Evolutionary conservation across 2,113 vertebrate genomes (phyloP).

Genomic region (Sinocyclocheilus grahami): DNA sequence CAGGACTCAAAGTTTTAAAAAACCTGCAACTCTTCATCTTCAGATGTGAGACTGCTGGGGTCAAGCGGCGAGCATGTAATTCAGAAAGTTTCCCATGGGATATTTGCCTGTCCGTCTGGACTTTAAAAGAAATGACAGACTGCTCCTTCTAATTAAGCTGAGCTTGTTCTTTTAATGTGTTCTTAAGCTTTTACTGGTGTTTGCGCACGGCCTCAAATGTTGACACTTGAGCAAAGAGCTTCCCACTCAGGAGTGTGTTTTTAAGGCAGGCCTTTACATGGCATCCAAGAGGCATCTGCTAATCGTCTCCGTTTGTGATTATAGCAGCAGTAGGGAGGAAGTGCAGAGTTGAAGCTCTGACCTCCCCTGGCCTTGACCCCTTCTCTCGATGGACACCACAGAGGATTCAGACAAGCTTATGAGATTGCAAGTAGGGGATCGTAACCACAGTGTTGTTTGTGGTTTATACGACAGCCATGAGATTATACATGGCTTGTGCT

Average conservation of each 20-base stretch:
- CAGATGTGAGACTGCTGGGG: not conserved
- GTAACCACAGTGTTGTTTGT: not conserved
- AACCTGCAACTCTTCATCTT: not conserved
- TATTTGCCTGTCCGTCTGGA: slow-evolving; percentile 11
- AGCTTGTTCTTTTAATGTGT: slow-evolving; percentile 17
- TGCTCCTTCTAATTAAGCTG: slow-evolving; percentile 18
- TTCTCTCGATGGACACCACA: slow-evolving; percentile 15
- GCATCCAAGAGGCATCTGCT: slow-evolving; percentile 33
- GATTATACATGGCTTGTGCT: not conserved
- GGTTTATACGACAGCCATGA: not conserved
- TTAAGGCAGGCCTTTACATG: slow-evolving; percentile 25
- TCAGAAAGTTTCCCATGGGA: slow-evolving; percentile 15
- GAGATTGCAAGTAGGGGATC: slow-evolving; percentile 7
- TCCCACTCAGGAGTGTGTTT: not conserved
- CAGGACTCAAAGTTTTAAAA: not conserved
- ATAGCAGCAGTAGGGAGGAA: slow-evolving; percentile 38
- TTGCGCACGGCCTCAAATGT: slow-evolving; percentile 42
- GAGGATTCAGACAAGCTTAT: not conserved
- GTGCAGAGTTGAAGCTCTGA: slow-evolving; percentile 11
- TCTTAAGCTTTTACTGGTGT: slow-evolving; percentile 38
- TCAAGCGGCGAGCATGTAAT: not conserved
- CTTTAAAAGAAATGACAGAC: slow-evolving; percentile 14
- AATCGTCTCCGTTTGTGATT: slow-evolving; percentile 37
- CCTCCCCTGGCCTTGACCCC: slow-evolving; percentile 12
- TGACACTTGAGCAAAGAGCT: slow-evolving; percentile 23